Base-by-base conservation (phyloP, 2,888 invertebrate species). In the Griposia aprilina region DNA sequence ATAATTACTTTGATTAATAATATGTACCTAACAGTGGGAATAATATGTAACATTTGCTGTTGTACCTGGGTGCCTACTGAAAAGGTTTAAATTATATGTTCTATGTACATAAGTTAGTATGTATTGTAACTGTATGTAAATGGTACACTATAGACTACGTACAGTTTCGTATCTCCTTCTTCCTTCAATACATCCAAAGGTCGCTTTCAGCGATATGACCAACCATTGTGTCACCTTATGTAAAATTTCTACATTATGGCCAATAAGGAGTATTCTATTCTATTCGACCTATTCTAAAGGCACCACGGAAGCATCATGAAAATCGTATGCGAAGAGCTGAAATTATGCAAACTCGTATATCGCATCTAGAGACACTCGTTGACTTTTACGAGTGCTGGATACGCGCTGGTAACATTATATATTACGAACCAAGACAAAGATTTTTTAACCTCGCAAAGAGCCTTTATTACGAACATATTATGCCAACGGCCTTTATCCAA, bases 361-460 rank as follows among this genome's bases (percentile, higher is more conserved):
- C 48, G 45, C 55, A 60, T 69, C 75, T 62, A 70, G 65, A 69
- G 71, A 72, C 52, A 75, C n/a, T 73, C 70, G 59, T 85, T 71
- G 41, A 26, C 45, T 82, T 86, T 82, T 78, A 79, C 68, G 70
- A 78, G 23, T 63, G 36, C n/a, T 71, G 72, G 60, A 72, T 79
- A 84, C 52, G 69, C 55, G 83, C 72, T 74, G 82, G 76, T 76
- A 86, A 69, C 70, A 74, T 82, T 76, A 65, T 52, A 80, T 74
- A 78, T 78, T 78, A 84, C 67, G 70, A 76, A 50, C 5, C 10
- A 82, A 84, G 86, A 86, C 86, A 86, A 84, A 79, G 76, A 76
- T 36, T 68, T 78, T 84, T 82, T 69, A 65, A 74, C 57, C 11
- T 13, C 60, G 30, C 48, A 41, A 66, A 67, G 36, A 57, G 70